Evolutionary conservation across 2,888 invertebrate species (phyloP), one percentile per base, ranked within the genome.

Genomic region (Drosophila imparisetae): DNA sequence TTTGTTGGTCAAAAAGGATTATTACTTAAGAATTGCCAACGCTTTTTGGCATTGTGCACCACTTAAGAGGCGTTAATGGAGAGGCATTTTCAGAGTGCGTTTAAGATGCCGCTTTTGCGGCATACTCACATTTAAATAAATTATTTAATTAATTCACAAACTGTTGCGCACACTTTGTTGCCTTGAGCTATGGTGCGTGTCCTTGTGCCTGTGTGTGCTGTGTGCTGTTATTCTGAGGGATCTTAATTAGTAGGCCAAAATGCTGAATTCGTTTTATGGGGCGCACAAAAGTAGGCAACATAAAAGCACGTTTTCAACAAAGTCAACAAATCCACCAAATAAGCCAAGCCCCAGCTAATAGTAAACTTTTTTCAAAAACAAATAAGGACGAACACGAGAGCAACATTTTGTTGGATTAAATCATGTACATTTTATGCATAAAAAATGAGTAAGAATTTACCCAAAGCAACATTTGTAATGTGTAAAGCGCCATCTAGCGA

Each of bases 251-350:
- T 18, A 54, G 45, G 36, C 38, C 59, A 24, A 60, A 71, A 30
- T 15, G 55, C 32, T 32, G 21, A 27, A 48, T 58, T 36, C n/a
- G 54, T 66, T 45, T 55, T 76, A 42, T 27, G 34, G 24, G 7
- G 36, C 70, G 58, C 76, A 63, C 55, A 79, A 75, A 80, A 70
- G 75, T 75, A 75, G 55, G 80, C 80, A 79, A 63, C 62, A 59
- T 11, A 63, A 73, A 45, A 32, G 34, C n/a, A 27, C 65, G 42
- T 49, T 72, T 50, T 21, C 24, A 10, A 8, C 45, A 50, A 65
- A 52, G 65, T 55, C 63, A 72, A 45, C 55, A 29, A 38, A 55
- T 27, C 32, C 55, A 34, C 54, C 48, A 48, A 48, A 48, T 8
- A 24, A 32, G 10, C 58, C 10, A 45, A 24, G 42, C 42, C 42